Evolutionary conservation across 2,113 vertebrate genomes (phyloP), one percentile per base, ranked within the genome.

Genomic region (Leptobrachium leishanense): DNA sequence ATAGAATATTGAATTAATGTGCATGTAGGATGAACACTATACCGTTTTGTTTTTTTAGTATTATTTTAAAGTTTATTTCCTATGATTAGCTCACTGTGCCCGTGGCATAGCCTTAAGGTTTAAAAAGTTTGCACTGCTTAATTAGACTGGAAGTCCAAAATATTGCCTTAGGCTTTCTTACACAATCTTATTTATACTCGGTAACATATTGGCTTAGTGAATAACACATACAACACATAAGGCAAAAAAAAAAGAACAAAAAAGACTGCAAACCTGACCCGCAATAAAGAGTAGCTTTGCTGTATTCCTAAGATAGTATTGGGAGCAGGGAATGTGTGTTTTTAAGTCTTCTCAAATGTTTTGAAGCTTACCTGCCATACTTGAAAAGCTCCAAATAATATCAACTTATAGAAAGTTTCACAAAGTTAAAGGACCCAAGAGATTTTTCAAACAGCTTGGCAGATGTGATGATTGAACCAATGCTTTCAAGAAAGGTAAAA

Each of bases 101-200:
- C 2, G 11, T 3, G 55, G 55, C 55, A 12, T 59, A 59, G 55
- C 55, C 55, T 59, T 59, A 59, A 59, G 55, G 10, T 12, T 59
- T 59, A 11, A 50, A 59, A 15, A 59, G 55, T 59, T 59, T 59
- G 10, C 13, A 11, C 13, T 3, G 13, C 55, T 59, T 15, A 50
- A 59, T 59, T 59, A 59, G 55, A 59, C 13, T 4, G 55, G 10
- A 65, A 68, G 77, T 74, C 70, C 41, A 57, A 74, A 69, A 68
- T n/a, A 73, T 73, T 44, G 77, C 77, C 70, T 80, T 80, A 46
- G 77, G 71, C 77, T 74, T 73, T 74, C 71, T 79, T 20, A 43
- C 67, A 66, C 69, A 59, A 59, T 12, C 3, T 12, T 12, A 50
- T 8, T 50, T 15, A 59, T 59, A 59, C 2, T 12, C 2, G 13